Conservation (phyloP, 2,888 invertebrate genomes). For the Pimpla rufipes region DNA sequence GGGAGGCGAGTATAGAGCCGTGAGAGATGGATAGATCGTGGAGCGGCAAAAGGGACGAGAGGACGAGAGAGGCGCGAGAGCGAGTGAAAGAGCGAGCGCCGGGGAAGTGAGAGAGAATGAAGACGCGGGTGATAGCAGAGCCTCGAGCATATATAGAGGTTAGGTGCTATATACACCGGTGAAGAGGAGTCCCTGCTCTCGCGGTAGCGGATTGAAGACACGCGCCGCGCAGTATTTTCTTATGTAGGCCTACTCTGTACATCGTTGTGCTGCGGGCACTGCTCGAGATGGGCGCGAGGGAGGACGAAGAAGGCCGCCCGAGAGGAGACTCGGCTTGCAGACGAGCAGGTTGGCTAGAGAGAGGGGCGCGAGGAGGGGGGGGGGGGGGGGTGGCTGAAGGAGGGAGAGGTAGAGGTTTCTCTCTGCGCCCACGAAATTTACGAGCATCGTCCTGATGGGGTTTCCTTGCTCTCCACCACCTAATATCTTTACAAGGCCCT, state of each 20-base stretch:
- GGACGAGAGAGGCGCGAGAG: constrained; percentile 12
- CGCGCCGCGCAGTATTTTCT: constrained; percentile 81
- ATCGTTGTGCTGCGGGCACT: constrained; percentile 14
- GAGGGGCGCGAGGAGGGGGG: constrained; percentile 46
- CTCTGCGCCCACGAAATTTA: constrained; percentile 79
- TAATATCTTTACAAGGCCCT: constrained; percentile 82
- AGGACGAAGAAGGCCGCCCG: background rate
- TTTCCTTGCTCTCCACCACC: constrained; percentile 82
- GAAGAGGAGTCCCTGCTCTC: constrained; percentile 51
- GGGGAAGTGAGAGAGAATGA: constrained; percentile 29
- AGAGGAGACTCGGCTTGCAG: constrained; percentile 49
- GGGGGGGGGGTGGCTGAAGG: constrained; percentile 68
- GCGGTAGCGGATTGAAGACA: constrained; percentile 77
- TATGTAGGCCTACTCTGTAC: constrained; percentile 77
- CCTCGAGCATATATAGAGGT: background rate
- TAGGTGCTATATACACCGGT: constrained; percentile 13
- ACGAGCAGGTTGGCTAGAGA: constrained; percentile 35
- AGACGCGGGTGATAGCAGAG: constrained; percentile 43
- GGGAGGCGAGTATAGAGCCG: constrained; percentile 51
- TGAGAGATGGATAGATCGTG: constrained; percentile 61
- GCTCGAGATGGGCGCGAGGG: constrained; percentile 27
- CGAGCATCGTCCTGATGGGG: constrained; percentile 83
- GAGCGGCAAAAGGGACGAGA: constrained; percentile 28
- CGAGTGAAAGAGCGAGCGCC: background rate
- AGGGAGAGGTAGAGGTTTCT: constrained; percentile 60